Base-by-base conservation (phyloP, 37 sponge, comb jelly and placozoan genomes). In the Diacarnus erythraeanus region DNA sequence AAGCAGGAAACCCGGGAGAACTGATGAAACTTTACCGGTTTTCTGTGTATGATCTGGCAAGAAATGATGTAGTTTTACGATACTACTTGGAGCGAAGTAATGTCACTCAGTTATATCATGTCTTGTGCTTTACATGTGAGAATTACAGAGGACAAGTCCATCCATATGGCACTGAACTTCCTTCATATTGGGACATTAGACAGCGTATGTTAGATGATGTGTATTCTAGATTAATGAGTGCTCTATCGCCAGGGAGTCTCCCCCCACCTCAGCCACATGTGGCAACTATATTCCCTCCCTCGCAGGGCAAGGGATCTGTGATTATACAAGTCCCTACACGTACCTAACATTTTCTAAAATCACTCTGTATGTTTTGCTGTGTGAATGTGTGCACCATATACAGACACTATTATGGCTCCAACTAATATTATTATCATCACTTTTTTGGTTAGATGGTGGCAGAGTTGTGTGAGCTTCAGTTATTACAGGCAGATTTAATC, bases 21-120 rank as follows among this genome's bases (percentile, higher is more conserved):
- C 83, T 82, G 21, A 88, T 88, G 88, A 88, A 88, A 61, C 70
- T 88, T 20, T 88, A 64, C 60, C 83, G 88, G 0, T 88, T 88
- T 67, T 88, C 88, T 22, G 83, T 88, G 27, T 88, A 88, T 66
- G 77, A 88, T 56, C 15, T 88, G 21, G 31, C 78, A 25, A 81
- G 36, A 42, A 88, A 88, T 31, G 88, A 77, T 42, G 78, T 88
- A 9, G 57, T 82, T 18, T 27, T 88, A 43, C 61, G 88, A 30
- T 88, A 88, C 60, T 88, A 82, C 76, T 34, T 88, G 40, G 88
- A 88, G 40, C 25, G 83, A 56, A 88, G 83, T 57, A 82, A 88
- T 40, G 77, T 82, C 12, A 77, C 68, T 0, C 77, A 88, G 31
- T 73, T 88, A 2, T 88, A 81, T 71, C 83, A 88, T 38, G 83